Evolutionary conservation across 2,888 invertebrate species (phyloP).

Genomic region (Orthosia incerta): DNA sequence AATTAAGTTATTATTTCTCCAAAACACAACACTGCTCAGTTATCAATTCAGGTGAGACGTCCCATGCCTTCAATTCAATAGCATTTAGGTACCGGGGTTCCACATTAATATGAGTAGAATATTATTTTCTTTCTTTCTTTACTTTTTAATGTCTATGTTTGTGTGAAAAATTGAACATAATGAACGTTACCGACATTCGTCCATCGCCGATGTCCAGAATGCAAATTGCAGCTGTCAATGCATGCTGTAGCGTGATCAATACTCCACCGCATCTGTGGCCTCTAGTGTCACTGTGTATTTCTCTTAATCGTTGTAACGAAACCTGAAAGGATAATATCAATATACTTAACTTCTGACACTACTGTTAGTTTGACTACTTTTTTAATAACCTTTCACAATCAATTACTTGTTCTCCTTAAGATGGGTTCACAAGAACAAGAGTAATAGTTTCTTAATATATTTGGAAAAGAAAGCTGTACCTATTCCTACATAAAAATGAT

Average conservation of each 20-base stretch:
- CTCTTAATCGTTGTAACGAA: slow-evolving; percentile 63
- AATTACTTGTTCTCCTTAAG: no score
- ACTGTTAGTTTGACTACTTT: no score
- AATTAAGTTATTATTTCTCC: no score
- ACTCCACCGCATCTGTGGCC: slow-evolving; percentile 72
- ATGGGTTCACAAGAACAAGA: no score
- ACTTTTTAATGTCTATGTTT: background rate
- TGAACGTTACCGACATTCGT: slow-evolving; percentile 41
- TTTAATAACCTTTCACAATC: no score
- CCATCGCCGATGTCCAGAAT: slow-evolving; percentile 37
- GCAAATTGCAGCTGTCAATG: slow-evolving; percentile 69
- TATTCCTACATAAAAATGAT: no score
- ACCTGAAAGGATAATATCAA: slow-evolving; percentile 57
- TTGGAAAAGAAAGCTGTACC: no score
- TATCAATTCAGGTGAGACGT: background rate
- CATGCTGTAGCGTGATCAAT: slow-evolving; percentile 66
- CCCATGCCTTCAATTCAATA: background rate
- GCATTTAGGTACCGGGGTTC: background rate
- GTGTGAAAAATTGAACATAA: no score
- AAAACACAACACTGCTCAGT: background rate
- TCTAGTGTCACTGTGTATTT: slow-evolving; percentile 29
- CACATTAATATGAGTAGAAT: background rate
- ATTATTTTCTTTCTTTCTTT: background rate
- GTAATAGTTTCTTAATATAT: no score
- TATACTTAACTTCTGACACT: no score